These are phyloP conservation scores for Marronus borbonicus DNA, from an alignment of 2,888 invertebrate species.

Conservation along the genomic window DNA sequence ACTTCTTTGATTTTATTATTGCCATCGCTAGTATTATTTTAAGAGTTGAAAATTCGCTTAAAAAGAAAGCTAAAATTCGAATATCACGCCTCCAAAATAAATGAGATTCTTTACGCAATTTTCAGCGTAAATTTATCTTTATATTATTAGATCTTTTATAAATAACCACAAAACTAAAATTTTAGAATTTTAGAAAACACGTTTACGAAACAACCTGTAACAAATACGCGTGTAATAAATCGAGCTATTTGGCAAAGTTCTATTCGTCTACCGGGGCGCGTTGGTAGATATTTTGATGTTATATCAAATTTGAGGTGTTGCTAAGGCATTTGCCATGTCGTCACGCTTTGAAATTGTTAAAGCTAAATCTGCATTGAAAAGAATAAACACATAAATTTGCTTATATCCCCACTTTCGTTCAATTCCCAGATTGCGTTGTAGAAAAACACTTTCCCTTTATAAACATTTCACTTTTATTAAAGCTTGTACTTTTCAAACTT, in stretches of 20 bases:
- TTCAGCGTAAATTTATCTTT: too few species aligned
- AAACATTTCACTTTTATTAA: neutral
- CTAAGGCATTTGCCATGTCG: neutral
- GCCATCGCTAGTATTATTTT: too few species aligned
- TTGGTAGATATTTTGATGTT: neutral
- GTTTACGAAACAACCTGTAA: slow-evolving; percentile 11
- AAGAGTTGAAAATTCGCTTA: too few species aligned
- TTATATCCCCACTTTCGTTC: neutral
- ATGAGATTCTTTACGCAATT: too few species aligned
- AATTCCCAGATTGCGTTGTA: neutral
- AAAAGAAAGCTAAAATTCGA: too few species aligned
- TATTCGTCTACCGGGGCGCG: neutral
- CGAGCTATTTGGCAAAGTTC: neutral
- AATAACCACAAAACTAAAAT: neutral
- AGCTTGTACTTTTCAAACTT: neutral
- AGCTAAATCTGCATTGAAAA: neutral
- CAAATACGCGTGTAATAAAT: neutral
- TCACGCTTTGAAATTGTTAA: neutral
- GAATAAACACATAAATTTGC: neutral
- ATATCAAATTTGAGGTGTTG: neutral
- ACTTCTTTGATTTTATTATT: too few species aligned
- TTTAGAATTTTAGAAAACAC: slow-evolving; percentile 4
- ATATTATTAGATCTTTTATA: neutral
- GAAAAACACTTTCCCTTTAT: neutral
- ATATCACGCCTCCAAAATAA: too few species aligned